phyloP scores from a whole-genome alignment of 30 jellyfish, hydroid and myxozoan species.

The Chironex yamaguchii region DNA sequence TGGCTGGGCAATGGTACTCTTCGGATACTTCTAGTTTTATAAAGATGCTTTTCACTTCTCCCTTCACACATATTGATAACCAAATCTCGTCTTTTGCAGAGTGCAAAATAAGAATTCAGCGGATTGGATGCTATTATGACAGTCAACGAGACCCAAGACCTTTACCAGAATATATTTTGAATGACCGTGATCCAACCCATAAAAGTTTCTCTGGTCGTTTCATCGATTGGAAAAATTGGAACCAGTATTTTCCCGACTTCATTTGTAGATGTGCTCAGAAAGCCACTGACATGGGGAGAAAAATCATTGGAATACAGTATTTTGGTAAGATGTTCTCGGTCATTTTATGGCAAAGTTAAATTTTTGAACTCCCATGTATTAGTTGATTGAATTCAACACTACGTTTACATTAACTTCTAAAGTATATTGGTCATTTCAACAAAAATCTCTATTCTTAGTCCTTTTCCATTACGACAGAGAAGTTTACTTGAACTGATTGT shows the following conservation, averaged over 20 bases:
- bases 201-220: constrained; percentile 33
- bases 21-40: too few relatives aligned
- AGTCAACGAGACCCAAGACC: constrained; percentile 74
- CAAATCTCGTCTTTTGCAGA: constrained; percentile 14
- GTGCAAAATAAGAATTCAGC: constrained; percentile 39
- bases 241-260: constrained; percentile 39
- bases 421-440: too few relatives aligned
- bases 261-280: constrained; percentile 79
- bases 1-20: too few relatives aligned
- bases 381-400: too few relatives aligned
- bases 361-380: too few relatives aligned
- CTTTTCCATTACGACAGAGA: too few relatives aligned
- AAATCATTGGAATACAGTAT: constrained; percentile 48
- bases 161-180: constrained; percentile 66
- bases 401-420: too few relatives aligned
- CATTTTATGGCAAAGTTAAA: too few relatives aligned
- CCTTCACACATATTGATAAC: too few relatives aligned
- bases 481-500: too few relatives aligned
- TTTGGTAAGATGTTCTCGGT: constrained; percentile 44
- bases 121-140: constrained; percentile 80
- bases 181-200: constrained; percentile 62
- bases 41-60: too few relatives aligned
- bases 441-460: too few relatives aligned
- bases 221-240: constrained; percentile 71
- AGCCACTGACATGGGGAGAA: constrained; percentile 12